Evolutionary conservation across 2,113 vertebrate genomes (phyloP), one percentile per base, ranked within the genome.

Genomic region (Morone chrysops): DNA sequence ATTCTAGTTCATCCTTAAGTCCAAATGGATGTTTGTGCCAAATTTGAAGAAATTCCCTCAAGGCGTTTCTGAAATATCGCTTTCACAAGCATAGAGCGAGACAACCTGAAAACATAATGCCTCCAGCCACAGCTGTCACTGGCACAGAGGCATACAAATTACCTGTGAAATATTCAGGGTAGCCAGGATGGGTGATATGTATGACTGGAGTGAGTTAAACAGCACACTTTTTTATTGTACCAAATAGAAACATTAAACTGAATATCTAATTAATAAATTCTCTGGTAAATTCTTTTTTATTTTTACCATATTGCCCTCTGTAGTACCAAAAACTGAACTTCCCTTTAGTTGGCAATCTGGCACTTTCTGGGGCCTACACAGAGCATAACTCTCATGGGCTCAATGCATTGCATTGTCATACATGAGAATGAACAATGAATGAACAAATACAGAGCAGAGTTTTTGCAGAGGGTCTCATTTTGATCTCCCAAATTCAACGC

Each of bases 361-460:
- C 31, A 60, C 10, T 41, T 20, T 69, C 54, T 61, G 45, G 12
- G 53, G 22, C 50, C 2, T 13, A 25, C 16, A 36, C 56, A 70
- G 7, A 73, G 10, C 50, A 74, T 20, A 53, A 54, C 48, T 62
- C 67, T 54, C 57, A 54, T 11, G 4, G 59, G 11, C 43, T 36
- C 36, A 70, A n/a, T 16, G 22, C 47, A 62, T 12, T 53, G 54
- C 61, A 74, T n/a, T 17, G 3, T 20, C 25, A 62, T 69, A 38
- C 68, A 50, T n/a, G n/a, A n/a, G 1, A 61, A 66, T 60, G 14
- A 76, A 51, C 51, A 70, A 63, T n/a, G 1, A 61, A 66, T 60
- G 14, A 76, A 51, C 51, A 70, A 63, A 75, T 50, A 78, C 48
- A 65, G 48, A 47, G 20, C 41, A 18, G 17, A 36, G n/a, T 11